Evolutionary conservation across 2,888 invertebrate species (phyloP), one percentile per base, ranked within the genome.

Genomic region (Glaucopsyche alexis): DNA sequence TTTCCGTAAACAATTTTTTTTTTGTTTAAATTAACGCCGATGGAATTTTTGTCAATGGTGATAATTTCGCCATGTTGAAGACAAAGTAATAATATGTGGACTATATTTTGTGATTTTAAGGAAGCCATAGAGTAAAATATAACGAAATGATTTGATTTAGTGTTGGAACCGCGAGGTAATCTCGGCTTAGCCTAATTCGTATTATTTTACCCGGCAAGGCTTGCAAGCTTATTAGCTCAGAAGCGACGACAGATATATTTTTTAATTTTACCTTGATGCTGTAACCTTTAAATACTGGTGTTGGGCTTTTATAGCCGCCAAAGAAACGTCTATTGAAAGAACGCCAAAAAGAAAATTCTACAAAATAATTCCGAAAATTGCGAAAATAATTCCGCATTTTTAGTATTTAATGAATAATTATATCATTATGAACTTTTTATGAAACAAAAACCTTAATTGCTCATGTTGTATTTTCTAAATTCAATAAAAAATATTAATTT

Each of bases 101-200:
- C 29, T 29, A 29, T 29, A 29, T 29, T 29, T 29, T 29, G 29
- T 29, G 29, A 29, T 29, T 1, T 2, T 1, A 29, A 60, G 29
- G 29, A 60, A 60, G 13, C 60, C 60, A 13, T 60, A 60, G 13
- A 60, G 60, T 60, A 29, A 60, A 60, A 8, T 29, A 2, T 29
- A 29, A 29, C 29, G 29, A 38, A 29, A 13, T 60, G 6, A 29
- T 60, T 38, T 7, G 29, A 60, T 60, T 29, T 29, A 14, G 29
- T 11, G 29, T 11, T 13, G 29, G 60, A 14, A 60, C 38, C 29
- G 60, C 60, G 60, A 0, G 29, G 60, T 38, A 13, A 38, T 29
- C 60, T 60, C 14, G 29, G 60, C 11, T 60, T 60, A 38, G 60
- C 60, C 60, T 60, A 7, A 60, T 60, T 60, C 60, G 29, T 60